Evolutionary conservation across 2,797 vertebrate genomes (phyloP).

Genomic region (Acipenser ruthenus): DNA sequence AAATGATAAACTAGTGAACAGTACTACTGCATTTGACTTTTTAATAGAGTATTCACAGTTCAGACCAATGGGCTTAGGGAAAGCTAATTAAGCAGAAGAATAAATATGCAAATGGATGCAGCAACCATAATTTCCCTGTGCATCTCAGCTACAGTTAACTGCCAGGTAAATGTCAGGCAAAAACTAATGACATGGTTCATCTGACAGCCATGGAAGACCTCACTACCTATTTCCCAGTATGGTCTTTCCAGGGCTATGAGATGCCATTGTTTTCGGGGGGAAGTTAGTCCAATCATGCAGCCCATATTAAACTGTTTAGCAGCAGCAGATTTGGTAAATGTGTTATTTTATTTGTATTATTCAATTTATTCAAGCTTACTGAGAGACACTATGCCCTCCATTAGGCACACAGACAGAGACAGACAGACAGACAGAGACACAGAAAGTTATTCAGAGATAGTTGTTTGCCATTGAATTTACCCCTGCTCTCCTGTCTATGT

Average conservation of each 20-base stretch:
- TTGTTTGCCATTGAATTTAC: no score
- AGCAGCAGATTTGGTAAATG: no score
- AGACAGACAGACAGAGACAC: no score
- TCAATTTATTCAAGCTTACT: no score
- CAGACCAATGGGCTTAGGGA: constrained; percentile 18
- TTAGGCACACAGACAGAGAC: no score
- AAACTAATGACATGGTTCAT: neutral
- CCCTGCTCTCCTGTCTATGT: no score
- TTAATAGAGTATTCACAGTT: constrained; percentile 25
- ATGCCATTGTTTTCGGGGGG: neutral
- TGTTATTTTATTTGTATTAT: no score
- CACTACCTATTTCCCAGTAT: neutral
- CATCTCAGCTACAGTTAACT: neutral
- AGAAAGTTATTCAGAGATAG: no score
- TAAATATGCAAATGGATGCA: constrained; percentile 1
- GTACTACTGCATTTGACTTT: constrained; percentile 28
- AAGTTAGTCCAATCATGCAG: neutral
- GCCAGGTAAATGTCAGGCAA: neutral
- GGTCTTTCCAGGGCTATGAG: constrained; percentile 5
- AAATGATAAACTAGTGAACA: constrained; percentile 8
- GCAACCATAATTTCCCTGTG: neutral
- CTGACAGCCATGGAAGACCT: neutral
- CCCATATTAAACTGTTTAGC: no score
- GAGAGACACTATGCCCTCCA: no score
- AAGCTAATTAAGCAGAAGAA: constrained; percentile 17